Evolutionary conservation across 2,888 invertebrate species (phyloP).

Genomic region (Epirrhoe alternata): DNA sequence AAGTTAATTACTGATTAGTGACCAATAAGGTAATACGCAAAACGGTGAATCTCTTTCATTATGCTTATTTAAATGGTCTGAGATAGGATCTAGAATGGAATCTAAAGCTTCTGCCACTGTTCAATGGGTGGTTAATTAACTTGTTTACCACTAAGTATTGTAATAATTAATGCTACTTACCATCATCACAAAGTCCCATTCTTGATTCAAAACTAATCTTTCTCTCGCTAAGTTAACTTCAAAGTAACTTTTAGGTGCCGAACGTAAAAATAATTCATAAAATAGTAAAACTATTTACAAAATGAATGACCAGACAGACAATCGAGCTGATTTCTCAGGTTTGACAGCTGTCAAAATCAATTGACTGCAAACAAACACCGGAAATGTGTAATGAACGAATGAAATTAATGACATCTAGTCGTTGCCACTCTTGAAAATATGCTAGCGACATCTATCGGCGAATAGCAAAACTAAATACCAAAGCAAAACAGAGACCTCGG

Average conservation of each 20-base stretch:
- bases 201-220: conserved; percentile 27
- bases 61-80: conserved; percentile 5
- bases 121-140: conserved; percentile 61
- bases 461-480: conserved; percentile 16
- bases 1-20: conserved; percentile 17
- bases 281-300: conserved; percentile 23
- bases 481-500: not conserved
- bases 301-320: conserved; percentile 28
- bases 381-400: conserved; percentile 37
- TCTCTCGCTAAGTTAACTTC: conserved; percentile 15
- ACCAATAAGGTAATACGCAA: conserved; percentile 31
- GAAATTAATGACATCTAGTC: conserved; percentile 35
- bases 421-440: conserved; percentile 19
- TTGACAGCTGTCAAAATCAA: conserved; percentile 50
- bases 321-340: conserved; percentile 20
- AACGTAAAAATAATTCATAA: conserved; percentile 18
- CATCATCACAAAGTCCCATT: conserved; percentile 80
- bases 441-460: conserved; percentile 40
- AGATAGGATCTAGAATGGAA: conserved; percentile 10
- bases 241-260: conserved; percentile 1
- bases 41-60: conserved; percentile 18
- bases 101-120: conserved; percentile 37
- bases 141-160: conserved; percentile 65
- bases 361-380: conserved; percentile 39
- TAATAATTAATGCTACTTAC: conserved; percentile 56